A percentile compares a stretch with the other conserved stretches of the same genome.
phyloP scores from a whole-genome alignment of 2,113 vertebrate genomes.

The Agelaius tricolor region DNA sequence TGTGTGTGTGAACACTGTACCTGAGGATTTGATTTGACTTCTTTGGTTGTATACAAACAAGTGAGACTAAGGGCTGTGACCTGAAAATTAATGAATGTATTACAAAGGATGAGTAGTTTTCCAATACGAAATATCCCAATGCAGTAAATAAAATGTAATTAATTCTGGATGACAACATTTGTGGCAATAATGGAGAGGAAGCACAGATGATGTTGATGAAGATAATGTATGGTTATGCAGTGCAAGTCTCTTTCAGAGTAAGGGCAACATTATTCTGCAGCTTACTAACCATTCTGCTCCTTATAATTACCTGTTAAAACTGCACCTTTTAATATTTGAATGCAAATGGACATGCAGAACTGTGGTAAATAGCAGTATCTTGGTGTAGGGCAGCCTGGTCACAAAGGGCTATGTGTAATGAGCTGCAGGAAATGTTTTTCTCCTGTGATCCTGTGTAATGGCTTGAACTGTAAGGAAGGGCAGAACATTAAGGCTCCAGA shows the following conservation, averaged over 20 bases:
- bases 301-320: not conserved
- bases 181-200: not conserved
- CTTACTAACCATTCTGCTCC: not conserved
- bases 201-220: fast-evolving
- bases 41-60: not conserved
- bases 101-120: not conserved
- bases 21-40: not conserved
- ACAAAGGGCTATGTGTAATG: not conserved
- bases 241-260: not conserved
- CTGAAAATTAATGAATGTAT: not conserved
- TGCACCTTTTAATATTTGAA: constrained; percentile 11
- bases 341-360: constrained; percentile 25
- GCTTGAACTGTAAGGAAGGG: not conserved
- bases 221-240: not conserved
- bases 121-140: not conserved
- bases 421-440: constrained; percentile 61
- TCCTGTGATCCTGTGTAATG: not conserved
- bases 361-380: not conserved
- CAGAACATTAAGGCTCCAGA: not conserved
- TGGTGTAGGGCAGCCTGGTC: not conserved
- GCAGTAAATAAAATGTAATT: constrained; percentile 8
- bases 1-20: not conserved
- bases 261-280: not conserved
- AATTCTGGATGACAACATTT: not conserved
- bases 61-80: not conserved